Base-by-base conservation (phyloP, 2,797 vertebrate genomes). In the Fringilla coelebs region DNA sequence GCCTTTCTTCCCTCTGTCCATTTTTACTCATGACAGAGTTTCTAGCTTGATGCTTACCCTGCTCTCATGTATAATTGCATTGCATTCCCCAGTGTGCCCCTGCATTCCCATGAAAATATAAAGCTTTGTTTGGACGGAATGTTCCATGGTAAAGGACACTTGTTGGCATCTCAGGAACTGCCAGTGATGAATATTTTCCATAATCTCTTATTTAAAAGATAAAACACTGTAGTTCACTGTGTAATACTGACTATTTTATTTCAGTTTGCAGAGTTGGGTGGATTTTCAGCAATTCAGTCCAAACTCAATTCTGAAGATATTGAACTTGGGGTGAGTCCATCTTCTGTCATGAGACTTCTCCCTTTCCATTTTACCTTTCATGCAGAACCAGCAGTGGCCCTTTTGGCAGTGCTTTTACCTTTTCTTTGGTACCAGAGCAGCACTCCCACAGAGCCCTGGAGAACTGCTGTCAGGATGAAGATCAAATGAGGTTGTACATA, bases 211-310 rank as follows among this genome's bases (percentile, higher is more conserved):
- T 67, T 81, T 71, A 38, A 62, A 75, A 77, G 14, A 52, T 63
- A 48, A 78, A 75, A 36, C 65, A 43, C 25, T 83, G 17, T 72
- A 14, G 15, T 60, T 86, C 26, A 6, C 28, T 74, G 3, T 22
- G 22, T 89, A 43, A 58, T 41, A 12, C 83, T 62, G 40, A n/a
- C 91, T 26, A 70, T 84, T 93, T 74, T 77, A 45, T 96, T 94
- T 65, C 94, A 99, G 99, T 99, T 99, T 98, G 99, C 99, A 88
- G 99, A 99, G 97, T 95, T 99, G 98, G 99, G 99, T 92, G 99
- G 99, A 92, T 99, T 99, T 98, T 98, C 98, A 77, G 99, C 99
- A 96, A 99, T 99, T 97, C 99, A 99, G 96, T 97, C 98, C 36
- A 99, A 99, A 93, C 98, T 99, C 89, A 99, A 99, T 97, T 97